Base-by-base conservation (phyloP, 1,140 invertebrate genomes). In the Lanistes nyassanus region DNA sequence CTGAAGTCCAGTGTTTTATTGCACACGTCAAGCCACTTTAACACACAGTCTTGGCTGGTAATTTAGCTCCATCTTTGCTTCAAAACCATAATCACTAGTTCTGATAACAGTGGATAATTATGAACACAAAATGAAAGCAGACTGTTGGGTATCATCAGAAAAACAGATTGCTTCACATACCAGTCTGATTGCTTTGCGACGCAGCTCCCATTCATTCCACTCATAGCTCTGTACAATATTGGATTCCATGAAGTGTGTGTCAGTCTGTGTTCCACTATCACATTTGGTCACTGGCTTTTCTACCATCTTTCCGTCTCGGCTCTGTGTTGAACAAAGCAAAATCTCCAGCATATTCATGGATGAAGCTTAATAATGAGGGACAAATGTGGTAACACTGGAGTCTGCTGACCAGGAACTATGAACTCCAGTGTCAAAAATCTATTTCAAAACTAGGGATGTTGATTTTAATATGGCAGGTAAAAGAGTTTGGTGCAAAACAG, bases 171-270 rank as follows among this genome's bases (percentile, higher is more conserved):
- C 23, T 1, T 0, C 23, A 68, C 82, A 71, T 88, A 94, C 94
- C 91, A 94, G 90, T 87, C 92, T 92, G 5, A 94, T 91, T 23
- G 93, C 94, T 86, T 91, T 90, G 79, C 92, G 85, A 76, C 93
- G 92, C 73, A 93, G 90, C 78, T 95, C 92, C 94, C 94, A 96
- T 75, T 95, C 90, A 86, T 94, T 94, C 91, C 93, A 94, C 19
- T 91, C 91, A 84, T 95, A 95, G 66, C 92, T 89, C 77, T 91
- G 91, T 76, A 93, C 93, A 60, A 93, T 92, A 47, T 92, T 90
- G 11, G 89, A 82, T 0, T 92, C 91, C 21, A 93, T 83, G 36
- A 93, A 91, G 87, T 95, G 94, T 16, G 91, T 85, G 75, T 94
- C 93, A 19, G 94, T 95, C 88, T 95, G 94, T 31, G 92, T 90